A percentile compares a stretch with the other conserved stretches of the same genome.
These are phyloP conservation scores for Colletes gigas DNA, from an alignment of 1,140 invertebrate genomes.

Conservation along the genomic window DNA sequence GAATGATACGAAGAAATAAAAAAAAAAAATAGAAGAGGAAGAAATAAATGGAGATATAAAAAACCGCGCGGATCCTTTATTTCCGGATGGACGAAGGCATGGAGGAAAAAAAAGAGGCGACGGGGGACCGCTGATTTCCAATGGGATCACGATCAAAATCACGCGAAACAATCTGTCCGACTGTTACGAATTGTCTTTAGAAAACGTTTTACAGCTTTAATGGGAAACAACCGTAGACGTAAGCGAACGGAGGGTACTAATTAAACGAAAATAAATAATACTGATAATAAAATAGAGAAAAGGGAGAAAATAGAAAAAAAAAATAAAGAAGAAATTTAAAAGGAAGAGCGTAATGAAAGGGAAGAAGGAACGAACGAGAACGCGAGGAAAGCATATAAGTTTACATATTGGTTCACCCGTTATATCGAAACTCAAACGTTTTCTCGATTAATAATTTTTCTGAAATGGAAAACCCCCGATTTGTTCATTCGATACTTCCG, in stretches of 20 bases:
- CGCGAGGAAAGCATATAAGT: neutral
- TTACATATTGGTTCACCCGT: constrained; percentile 4
- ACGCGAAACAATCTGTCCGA: constrained; percentile 47
- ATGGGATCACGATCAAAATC: constrained; percentile 27
- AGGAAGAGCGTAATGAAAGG: constrained; percentile 24
- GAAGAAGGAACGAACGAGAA: constrained; percentile 39
- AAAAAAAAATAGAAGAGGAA: neutral
- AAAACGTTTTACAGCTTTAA: constrained; percentile 51
- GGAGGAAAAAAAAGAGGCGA: neutral
- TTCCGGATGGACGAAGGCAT: neutral
- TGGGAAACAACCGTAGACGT: constrained; percentile 51
- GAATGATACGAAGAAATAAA: neutral
- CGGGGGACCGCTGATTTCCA: constrained; percentile 33
- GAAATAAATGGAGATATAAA: neutral
- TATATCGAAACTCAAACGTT: constrained; percentile 6
- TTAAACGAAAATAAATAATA: constrained; percentile 21
- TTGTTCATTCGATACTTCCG: neutral
- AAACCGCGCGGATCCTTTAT: neutral
- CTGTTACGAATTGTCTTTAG: constrained; percentile 52
- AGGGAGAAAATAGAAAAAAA: neutral
- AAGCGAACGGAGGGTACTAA: constrained; percentile 46
- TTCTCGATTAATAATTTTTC: constrained; percentile 9
- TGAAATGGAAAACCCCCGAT: no score
- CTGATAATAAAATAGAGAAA: neutral
- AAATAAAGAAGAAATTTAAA: constrained; percentile 19